Base-by-base conservation (phyloP, 2,113 vertebrate genomes). In the Pica pica region DNA sequence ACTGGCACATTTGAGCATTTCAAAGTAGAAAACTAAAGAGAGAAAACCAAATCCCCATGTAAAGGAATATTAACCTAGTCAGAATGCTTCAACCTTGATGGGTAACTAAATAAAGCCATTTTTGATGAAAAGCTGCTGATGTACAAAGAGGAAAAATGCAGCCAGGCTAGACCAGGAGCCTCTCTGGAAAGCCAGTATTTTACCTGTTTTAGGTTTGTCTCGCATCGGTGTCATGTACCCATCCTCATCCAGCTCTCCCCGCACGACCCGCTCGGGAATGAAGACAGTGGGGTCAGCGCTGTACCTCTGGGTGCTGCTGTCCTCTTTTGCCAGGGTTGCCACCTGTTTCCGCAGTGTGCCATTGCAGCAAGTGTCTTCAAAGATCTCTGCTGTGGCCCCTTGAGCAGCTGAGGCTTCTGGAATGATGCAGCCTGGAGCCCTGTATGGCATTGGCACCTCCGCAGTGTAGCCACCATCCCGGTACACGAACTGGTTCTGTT, bases 191-290 rank as follows among this genome's bases (percentile, higher is more conserved):
- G 17, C 7, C 41, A 33, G 1, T 22, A 10, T 21, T 59, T 55
- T 98, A 99, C 99, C 99, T 98, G 99, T 98, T 89, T 99, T 99
- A 82, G 97, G 96, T 86, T 99, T 99, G 97, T 99, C 99, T 95
- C 99, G 98, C 98, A 99, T 99, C 0, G 99, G 98, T 1, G 98
- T 99, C 99, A 99, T 99, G 97, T 99, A 99, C 21, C 99, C 99
- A 1, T 99, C 99, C 96, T 99, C 99, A 37, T 99, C 98, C 44
- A 98, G 97, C 79, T 99, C 98, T 42, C 98, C 98, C 52, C 98
- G 97, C 59, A 98, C 85, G 2, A 89, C 97, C 37, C 98, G 98
- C 69, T 99, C 99, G 0, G 98, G 98, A 18, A 99, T 97, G 93
- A 99, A 99, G 83, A 98, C 98, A 0, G 99, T 99, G 83, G 99